Evolutionary conservation across 2,888 invertebrate species (phyloP), one percentile per base, ranked within the genome.

Genomic region (Sisyra terminalis): DNA sequence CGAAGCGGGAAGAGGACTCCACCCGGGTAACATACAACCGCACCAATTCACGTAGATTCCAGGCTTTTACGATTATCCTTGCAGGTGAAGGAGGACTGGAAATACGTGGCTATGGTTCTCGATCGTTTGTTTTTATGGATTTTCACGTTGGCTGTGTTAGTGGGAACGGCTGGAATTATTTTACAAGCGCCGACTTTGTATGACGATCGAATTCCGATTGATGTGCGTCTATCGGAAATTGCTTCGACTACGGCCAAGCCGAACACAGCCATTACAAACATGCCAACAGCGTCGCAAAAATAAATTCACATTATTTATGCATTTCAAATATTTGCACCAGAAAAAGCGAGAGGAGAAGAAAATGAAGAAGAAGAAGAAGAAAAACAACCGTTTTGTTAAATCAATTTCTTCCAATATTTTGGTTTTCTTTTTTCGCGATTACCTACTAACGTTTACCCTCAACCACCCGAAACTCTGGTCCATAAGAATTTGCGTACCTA

Each of bases 1-100:
- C 88, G 44, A 79, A 85, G 56, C 77, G 87, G 57, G 89, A 89
- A 63, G 88, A 90, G 64, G 89, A 90, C 60, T 86, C 88, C 45
- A 87, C 86, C 43, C 75, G 85, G 72, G 89, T 89, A 60, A 67
- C 71, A 63, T 10, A 17, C 16, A 18, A n/a, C 3, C 24, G 7
- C 24, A 24, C 24, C 24, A n/a, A n/a, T n/a, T 6, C 40, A 15
- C 5, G 29, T 29, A 3, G 13, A 8, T 34, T 14, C 5, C 4
- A 4, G 3, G 3, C 11, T 34, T 34, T 41, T 14, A 39, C 15
- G 34, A 40, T 29, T 44, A 15, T 39, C 15, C n/a, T 32, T 54
- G 32, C 57, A 88, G 88, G 87, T 89, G 52, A 88, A 88, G 66
- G 92, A 94, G 70, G 94, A 96, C 70, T 96, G 96, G 96, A 96